A percentile compares a stretch with the other conserved stretches of the same genome.
These are phyloP conservation scores for Physella acuta DNA, from an alignment of 1,140 invertebrate genomes.

Conservation along the genomic window DNA sequence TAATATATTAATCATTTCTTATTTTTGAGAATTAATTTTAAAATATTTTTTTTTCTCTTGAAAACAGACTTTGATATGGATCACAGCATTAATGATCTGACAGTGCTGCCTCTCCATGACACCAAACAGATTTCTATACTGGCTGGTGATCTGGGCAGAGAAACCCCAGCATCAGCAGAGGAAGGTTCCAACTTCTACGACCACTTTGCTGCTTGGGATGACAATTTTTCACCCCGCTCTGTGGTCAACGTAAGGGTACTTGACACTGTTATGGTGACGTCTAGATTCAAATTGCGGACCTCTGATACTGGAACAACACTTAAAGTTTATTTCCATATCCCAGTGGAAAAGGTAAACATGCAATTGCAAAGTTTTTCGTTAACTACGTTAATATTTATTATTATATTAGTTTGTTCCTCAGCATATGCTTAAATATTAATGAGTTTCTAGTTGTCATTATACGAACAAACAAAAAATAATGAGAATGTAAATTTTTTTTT, in stretches of 20 bases:
- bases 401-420: no score
- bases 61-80: slow-evolving; percentile 3
- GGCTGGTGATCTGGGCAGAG: slow-evolving; percentile 14
- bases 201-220: slow-evolving; percentile 4
- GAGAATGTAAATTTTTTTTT: no score
- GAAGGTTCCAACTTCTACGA: slow-evolving; percentile 20
- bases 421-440: no score
- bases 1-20: no score
- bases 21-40: no score
- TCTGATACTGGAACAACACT: slow-evolving; percentile 13
- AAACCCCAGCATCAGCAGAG: not conserved
- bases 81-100: not conserved
- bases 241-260: not conserved
- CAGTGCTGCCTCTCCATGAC: not conserved
- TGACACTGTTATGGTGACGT: not conserved
- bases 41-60: not conserved
- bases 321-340: not conserved
- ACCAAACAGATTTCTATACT: not conserved
- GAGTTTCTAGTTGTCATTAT: no score
- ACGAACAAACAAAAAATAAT: no score
- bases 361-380: no score
- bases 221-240: not conserved
- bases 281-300: slow-evolving; percentile 7
- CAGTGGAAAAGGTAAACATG: not conserved
- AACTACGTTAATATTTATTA: no score